phyloP scores from a whole-genome alignment of 2,113 vertebrate species.

The Glaucidium brasilianum region DNA sequence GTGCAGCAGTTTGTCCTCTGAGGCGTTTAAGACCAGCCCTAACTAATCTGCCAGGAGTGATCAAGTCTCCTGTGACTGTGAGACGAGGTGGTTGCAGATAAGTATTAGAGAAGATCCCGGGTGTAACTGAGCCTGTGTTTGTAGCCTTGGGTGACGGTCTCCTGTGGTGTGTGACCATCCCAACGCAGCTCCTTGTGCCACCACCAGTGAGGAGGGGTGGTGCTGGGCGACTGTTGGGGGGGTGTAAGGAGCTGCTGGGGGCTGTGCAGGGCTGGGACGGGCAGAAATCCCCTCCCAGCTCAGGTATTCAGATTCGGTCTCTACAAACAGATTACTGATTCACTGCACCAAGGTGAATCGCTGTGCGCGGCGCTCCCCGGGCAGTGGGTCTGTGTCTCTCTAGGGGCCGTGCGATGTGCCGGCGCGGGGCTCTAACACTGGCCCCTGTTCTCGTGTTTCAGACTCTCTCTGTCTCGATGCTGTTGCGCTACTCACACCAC shows the following conservation, averaged over 20 bases:
- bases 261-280: fast-evolving
- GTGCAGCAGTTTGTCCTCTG: neutral
- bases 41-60: neutral
- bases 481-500: slow-evolving; percentile 95
- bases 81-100: neutral
- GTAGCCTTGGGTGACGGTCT: neutral
- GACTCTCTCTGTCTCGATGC: slow-evolving; percentile 97
- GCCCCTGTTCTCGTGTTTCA: slow-evolving; percentile 22
- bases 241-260: neutral
- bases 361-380: neutral
- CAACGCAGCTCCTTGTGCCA: neutral
- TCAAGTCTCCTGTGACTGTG: neutral
- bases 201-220: neutral
- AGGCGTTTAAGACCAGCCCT: neutral
- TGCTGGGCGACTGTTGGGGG: neutral
- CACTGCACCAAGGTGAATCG: slow-evolving; percentile 5
- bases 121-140: neutral
- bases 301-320: neutral
- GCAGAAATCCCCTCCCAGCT: neutral
- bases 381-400: neutral
- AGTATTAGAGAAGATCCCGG: neutral
- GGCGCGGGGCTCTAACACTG: neutral
- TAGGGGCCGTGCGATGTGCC: neutral
- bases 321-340: neutral
- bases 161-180: neutral